Evolutionary conservation across 2,797 vertebrate genomes (phyloP), one percentile per base, ranked within the genome.

Genomic region (Poeciliopsis gracilis): DNA sequence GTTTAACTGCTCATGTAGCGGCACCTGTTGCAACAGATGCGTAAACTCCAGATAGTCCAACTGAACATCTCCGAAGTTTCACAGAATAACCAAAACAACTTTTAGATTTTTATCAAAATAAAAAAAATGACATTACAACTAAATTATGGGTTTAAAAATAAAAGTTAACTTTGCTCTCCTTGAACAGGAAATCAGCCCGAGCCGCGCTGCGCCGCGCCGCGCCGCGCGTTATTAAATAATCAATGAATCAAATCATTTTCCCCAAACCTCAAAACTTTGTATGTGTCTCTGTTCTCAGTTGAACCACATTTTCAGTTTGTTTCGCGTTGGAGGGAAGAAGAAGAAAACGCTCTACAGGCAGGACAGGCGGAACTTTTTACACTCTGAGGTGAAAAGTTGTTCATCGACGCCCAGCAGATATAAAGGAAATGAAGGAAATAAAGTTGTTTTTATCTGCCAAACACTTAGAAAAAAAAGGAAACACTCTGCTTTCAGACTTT

Each of bases 21-120:
- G 80, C 93, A 95, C 94, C 93, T 95, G 94, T 94, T 95, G 94
- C 92, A 71, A 82, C 83, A 75, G 79, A 80, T 61, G 80, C 57
- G 13, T 43, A 33, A 79, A 86, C 51, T 85, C 75, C 30, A 38
- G 30, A 25, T n/a, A 7, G 28, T 76, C 41, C 30, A 9, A 23
- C 51, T 25, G 53, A 23, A 0, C 25, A 5, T 28, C 5, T 41
- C 10, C 25, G 2, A 47, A 59, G 33, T 66, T 79, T 47, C 3
- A 63, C 15, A 18, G 36, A 67, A 67, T 36, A 15, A 25, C 23
- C 23, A n/a, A 20, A 67, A 6, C 23, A 43, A n/a, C 66, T 45
- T 69, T 43, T n/a, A 15, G 6, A 28, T 25, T n/a, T 69, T 69
- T n/a, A n/a, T 67, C 5, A n/a, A 25, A 13, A 1, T 1, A 9